Evolutionary conservation across 2,797 vertebrate genomes (phyloP).

Genomic region (Psittacula echo): DNA sequence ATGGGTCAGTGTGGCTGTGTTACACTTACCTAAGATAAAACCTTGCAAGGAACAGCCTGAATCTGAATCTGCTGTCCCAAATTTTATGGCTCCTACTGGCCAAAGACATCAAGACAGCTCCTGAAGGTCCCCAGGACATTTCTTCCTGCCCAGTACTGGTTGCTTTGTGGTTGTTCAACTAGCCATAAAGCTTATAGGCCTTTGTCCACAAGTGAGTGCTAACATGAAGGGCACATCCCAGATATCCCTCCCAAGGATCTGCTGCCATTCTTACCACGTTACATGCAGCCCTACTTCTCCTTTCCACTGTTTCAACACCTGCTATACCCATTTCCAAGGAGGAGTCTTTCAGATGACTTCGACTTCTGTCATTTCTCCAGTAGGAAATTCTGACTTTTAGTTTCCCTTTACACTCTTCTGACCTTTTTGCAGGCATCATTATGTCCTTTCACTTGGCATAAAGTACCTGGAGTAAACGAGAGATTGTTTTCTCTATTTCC

Average conservation of each 20-base stretch:
- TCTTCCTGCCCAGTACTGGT: background rate
- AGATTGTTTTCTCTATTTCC: background rate
- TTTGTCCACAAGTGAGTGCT: background rate
- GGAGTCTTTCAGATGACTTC: background rate
- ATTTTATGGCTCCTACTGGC: background rate
- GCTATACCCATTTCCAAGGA: background rate
- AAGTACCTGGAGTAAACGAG: background rate
- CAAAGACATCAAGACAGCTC: background rate
- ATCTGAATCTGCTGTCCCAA: background rate
- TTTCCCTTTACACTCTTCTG: background rate
- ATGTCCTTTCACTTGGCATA: background rate
- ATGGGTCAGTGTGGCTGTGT: background rate
- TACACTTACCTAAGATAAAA: background rate
- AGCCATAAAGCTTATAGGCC: background rate
- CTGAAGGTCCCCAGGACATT: background rate
- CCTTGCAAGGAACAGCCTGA: background rate
- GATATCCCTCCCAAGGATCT: background rate
- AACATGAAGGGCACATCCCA: background rate
- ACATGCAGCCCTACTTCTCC: background rate
- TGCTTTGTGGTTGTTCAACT: background rate
- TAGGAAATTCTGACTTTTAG: background rate
- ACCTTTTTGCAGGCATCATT: background rate
- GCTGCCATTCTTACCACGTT: background rate
- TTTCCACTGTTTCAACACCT: background rate
- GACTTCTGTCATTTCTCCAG: background rate